These are phyloP conservation scores for Xanthia icteritia DNA, from an alignment of 2,888 invertebrate genomes.

Conservation along the genomic window DNA sequence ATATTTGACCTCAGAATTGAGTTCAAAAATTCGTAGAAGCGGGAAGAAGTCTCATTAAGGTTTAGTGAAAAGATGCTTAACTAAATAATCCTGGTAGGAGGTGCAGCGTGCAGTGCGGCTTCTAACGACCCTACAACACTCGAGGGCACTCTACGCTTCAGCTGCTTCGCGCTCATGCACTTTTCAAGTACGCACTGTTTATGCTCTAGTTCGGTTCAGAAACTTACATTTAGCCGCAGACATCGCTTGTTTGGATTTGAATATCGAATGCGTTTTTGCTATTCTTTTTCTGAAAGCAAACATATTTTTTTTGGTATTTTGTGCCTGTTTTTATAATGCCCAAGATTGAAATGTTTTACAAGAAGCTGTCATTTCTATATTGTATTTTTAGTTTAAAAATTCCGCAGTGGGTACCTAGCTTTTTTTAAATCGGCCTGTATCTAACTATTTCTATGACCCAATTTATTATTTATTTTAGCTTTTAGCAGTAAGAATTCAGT, in stretches of 20 bases:
- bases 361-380: background rate
- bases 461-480: background rate
- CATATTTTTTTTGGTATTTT: background rate
- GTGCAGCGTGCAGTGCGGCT: conserved; percentile 72
- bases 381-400: background rate
- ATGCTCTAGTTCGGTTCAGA: conserved; percentile 82
- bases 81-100: conserved; percentile 76
- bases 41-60: conserved; percentile 72
- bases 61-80: conserved; percentile 77
- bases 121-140: conserved; percentile 81
- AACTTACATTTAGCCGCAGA: conserved; percentile 75
- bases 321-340: background rate
- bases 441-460: background rate
- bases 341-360: background rate
- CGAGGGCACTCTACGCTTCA: conserved; percentile 79
- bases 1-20: conserved; percentile 30
- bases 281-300: background rate
- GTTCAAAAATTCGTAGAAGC: conserved; percentile 54
- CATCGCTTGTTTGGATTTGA: conserved; percentile 72
- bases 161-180: conserved; percentile 84
- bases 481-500: background rate
- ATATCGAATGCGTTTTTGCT: conserved; percentile 63
- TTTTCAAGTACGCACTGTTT: conserved; percentile 88
- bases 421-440: background rate
- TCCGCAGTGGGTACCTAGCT: background rate